Base-by-base conservation (phyloP, 2,888 invertebrate species). In the Caradrina clavipalpis region DNA sequence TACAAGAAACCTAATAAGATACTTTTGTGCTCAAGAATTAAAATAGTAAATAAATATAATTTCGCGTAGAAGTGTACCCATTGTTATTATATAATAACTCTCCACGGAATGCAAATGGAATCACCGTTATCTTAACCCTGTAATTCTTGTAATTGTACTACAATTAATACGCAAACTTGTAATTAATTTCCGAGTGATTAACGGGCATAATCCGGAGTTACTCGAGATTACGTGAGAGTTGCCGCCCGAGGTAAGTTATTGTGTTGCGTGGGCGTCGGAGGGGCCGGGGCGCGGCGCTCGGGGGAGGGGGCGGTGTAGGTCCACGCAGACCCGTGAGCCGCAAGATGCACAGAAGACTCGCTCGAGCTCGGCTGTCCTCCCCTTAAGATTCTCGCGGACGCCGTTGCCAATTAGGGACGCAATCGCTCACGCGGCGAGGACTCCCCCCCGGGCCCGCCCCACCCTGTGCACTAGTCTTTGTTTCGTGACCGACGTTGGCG, bases 361-460 rank as follows among this genome's bases (percentile, higher is more conserved):
- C 89, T 91, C 89, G 89, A 88, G 90, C 91, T 91, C 78, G 91
- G 91, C 90, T 93, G 94, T 95, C 94, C 95, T 96, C 94, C 94
- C 94, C 94, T 94, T 94, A 96, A 96, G 96, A 96, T 94, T 96
- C 96, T 95, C 94, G 96, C 95, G 96, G 93, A 95, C 95, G 96
- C 96, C 96, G 93, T 91, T 93, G 94, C 96, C 96, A 96, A 96
- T 96, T 96, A 96, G 95, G 95, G 92, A 91, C 93, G 95, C 96
- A 96, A 96, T 96, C 96, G 94, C 95, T 96, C 96, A 96, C 92
- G 93, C 94, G 94, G 94, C 92, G 91, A 91, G 92, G 83, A 81
- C 65, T 73, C 70, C 86, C 88, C 85, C 86, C 82, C 87, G 84
- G 83, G 86, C 87, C 87, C 88, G 85, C 87, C 87, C 89, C 88